Percentiles rank a stretch among this genome's conserved stretches.
These are phyloP conservation scores for Channa striata DNA, from an alignment of 2,797 vertebrate species.

Conservation along the genomic window DNA sequence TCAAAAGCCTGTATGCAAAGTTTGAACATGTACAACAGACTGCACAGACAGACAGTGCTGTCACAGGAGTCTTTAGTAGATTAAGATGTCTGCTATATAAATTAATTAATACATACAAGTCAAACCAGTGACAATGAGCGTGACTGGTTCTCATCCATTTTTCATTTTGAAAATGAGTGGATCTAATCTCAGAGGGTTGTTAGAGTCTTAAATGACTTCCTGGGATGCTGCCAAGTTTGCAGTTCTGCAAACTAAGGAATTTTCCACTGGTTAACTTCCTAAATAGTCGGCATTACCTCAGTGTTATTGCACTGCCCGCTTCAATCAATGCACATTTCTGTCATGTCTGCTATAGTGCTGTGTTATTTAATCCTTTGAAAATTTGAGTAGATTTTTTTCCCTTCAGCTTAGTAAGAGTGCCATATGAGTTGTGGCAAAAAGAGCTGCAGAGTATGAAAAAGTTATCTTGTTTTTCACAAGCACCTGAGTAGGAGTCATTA, in stretches of 20 bases:
- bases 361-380: slow-evolving; percentile 37
- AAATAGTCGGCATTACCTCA: slow-evolving; percentile 61
- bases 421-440: neutral
- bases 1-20: neutral
- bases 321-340: slow-evolving; percentile 49
- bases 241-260: slow-evolving; percentile 77
- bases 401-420: neutral
- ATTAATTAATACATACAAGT: slow-evolving; percentile 33
- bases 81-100: slow-evolving; percentile 47
- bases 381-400: slow-evolving; percentile 1
- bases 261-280: slow-evolving; percentile 76
- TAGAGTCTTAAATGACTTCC: slow-evolving; percentile 74
- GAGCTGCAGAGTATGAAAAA: neutral
- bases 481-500: slow-evolving; percentile 17
- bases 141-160: slow-evolving; percentile 77
- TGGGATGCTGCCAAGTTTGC: slow-evolving; percentile 73
- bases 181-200: slow-evolving; percentile 74
- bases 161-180: slow-evolving; percentile 75
- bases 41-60: slow-evolving; percentile 10
- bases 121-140: slow-evolving; percentile 57
- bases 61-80: slow-evolving; percentile 31
- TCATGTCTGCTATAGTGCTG: slow-evolving; percentile 6
- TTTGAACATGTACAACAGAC: slow-evolving; percentile 2
- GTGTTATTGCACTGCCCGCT: slow-evolving; percentile 50
- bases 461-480: slow-evolving; percentile 8